Evolutionary conservation across 2,113 vertebrate species (phyloP).

Genomic region (Leiothrix lutea): DNA sequence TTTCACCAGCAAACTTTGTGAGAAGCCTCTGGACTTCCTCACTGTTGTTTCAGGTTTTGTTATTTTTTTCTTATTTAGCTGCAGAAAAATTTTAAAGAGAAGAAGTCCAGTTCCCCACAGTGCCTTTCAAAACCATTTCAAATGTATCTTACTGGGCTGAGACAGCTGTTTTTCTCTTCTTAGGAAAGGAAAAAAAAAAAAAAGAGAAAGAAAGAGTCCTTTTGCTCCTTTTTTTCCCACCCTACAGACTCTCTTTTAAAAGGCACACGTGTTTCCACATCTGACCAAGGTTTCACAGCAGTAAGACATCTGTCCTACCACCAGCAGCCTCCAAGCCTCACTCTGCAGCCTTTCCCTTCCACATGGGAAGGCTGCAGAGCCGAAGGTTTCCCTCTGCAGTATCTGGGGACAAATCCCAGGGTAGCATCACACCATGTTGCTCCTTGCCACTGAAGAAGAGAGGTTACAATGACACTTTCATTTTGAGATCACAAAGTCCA

Average conservation of each 20-base stretch:
- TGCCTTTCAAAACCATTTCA: not conserved
- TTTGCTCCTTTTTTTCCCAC: not conserved
- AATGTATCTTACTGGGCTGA: not conserved
- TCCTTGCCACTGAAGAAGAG: not conserved
- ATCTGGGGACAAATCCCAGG: not conserved
- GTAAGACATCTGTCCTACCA: not conserved
- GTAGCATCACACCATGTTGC: not conserved
- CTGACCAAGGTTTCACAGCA: not conserved
- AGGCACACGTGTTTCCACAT: not conserved
- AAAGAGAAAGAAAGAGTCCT: not conserved
- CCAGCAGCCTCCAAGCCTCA: not conserved
- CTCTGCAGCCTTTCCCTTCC: not conserved
- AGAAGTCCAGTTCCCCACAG: not conserved
- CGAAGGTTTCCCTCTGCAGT: not conserved
- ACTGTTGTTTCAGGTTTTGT: not conserved
- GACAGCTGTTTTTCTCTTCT: not conserved
- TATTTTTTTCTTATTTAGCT: not conserved
- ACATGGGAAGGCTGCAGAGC: not conserved
- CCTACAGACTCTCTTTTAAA: not conserved
- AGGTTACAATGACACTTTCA: not conserved
- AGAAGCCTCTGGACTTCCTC: not conserved
- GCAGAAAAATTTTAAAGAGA: not conserved
- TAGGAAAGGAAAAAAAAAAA: too few relatives aligned
- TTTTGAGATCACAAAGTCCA: not conserved
- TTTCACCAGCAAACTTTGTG: not conserved